Base-by-base conservation (phyloP, 2,113 vertebrate genomes). In the Pseudorasbora parva region DNA sequence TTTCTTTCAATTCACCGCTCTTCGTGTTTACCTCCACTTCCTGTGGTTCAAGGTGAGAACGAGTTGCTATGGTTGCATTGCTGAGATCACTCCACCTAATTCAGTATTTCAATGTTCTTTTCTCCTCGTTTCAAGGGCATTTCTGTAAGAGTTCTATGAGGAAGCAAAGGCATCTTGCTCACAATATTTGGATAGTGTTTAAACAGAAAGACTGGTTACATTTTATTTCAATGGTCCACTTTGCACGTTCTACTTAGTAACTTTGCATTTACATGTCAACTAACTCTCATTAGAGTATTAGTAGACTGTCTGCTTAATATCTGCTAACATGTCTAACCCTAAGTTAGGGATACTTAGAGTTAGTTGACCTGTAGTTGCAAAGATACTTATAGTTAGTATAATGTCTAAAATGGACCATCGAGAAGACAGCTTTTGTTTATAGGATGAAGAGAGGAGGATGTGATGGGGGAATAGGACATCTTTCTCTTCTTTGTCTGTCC, bases 51-150 rank as follows among this genome's bases (percentile, higher is more conserved):
- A 93, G 93, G 92, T 90, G 90, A 90, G 77, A 77, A n/a, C 33
- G 62, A 47, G 92, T 94, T 93, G 91, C 92, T 90, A 93, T 94
- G 93, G 92, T 92, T 89, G 91, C 91, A 51, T 41, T 86, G 64
- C 84, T 64, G 76, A 87, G 82, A 57, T 84, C 79, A 82, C 85
- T 81, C 87, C 86, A 73, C 69, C 78, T 51, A 74, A 60, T 56
- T 83, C 77, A 69, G 83, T 71, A 59, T 79, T 85, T 85, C 75
- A 51, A 17, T n/a, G 72, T 84, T 82, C 37, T 88, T 83, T 83
- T 73, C 75, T 84, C 72, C 51, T 37, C 4, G 6, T 86, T 88
- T 79, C 86, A 90, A 85, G 80, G 88, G 74, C 80, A 68, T 83
- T 81, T 86, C 83, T 83, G 45, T 87, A 85, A 84, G 51, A 77